Evolutionary conservation across 2,888 invertebrate species (phyloP), one percentile per base, ranked within the genome.

Genomic region (Dasysyrphus tricinctus): DNA sequence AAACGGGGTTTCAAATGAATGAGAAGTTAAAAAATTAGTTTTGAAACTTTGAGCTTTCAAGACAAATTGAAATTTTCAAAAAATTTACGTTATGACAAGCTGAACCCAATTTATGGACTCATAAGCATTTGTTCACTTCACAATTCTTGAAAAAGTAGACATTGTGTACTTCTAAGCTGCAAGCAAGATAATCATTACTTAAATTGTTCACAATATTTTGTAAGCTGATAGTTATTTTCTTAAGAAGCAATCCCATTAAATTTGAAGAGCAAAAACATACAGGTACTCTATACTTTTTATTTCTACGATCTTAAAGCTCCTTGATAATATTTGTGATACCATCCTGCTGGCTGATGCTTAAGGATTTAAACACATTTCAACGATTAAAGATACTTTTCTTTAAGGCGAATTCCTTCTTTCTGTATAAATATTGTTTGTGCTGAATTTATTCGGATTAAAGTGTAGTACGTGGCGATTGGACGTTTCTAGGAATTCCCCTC

Each of bases 391-490:
- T 54, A 24, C n/a, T n/a, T 19, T 9, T 39, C 51, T 69, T 69
- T 29, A 69, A 69, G 37, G n/a, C 5, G 11, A 34, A 49, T 47
- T 65, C 16, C 32, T 49, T 54, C 24, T 37, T 61, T 39, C 16
- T 24, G 44, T 47, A 12, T n/a, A n/a, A n/a, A n/a, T 51, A 9
- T 32, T 77, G 61, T 70, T 78, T 83, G 42, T 63, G 83, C 69
- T 69, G 37, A 78, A 47, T 72, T 81, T 72, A 81, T 77, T 67
- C 63, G 44, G 51, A 79, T 83, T 83, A 63, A 73, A 82, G 70
- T 70, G 19, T 54, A 39, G 75, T 80, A 85, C 80, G 80, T 85
- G 80, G 76, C 42, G 59, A 80, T 59, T 77, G 85, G 77, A 80
- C 73, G 80, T 44, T 65, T 61, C 16, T 7, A 59, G 54, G 29